Conservation (phyloP, 2,113 vertebrate species). For the Pterocles gutturalis region DNA sequence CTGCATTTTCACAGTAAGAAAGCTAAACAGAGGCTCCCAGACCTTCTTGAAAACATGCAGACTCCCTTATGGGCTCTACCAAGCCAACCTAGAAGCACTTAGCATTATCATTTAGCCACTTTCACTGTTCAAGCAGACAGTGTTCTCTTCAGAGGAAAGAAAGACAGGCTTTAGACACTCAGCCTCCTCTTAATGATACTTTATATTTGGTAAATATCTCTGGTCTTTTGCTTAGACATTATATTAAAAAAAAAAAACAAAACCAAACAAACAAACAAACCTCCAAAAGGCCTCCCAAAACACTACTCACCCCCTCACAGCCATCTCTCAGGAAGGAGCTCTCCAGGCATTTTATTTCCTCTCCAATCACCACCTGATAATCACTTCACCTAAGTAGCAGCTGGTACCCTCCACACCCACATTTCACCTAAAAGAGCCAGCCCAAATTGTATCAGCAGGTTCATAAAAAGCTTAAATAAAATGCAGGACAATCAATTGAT, state of each 20-base stretch:
- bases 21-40: background rate
- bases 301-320: accelerated
- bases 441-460: no score
- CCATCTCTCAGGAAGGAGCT: accelerated
- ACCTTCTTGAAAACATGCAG: background rate
- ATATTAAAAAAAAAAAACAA: background rate
- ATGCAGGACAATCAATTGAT: background rate
- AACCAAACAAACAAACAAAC: background rate
- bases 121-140: accelerated
- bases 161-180: accelerated
- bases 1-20: background rate
- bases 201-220: accelerated
- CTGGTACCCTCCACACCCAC: background rate
- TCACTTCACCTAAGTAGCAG: accelerated
- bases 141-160: accelerated
- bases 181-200: accelerated
- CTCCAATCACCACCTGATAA: background rate
- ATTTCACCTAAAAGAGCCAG: background rate
- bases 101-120: background rate
- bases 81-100: background rate
- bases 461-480: accelerated
- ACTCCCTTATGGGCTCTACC: accelerated
- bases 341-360: background rate
- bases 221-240: accelerated
- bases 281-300: accelerated